phyloP scores from a whole-genome alignment of 2,797 vertebrate genomes.

The Chiropotes sagulatus region DNA sequence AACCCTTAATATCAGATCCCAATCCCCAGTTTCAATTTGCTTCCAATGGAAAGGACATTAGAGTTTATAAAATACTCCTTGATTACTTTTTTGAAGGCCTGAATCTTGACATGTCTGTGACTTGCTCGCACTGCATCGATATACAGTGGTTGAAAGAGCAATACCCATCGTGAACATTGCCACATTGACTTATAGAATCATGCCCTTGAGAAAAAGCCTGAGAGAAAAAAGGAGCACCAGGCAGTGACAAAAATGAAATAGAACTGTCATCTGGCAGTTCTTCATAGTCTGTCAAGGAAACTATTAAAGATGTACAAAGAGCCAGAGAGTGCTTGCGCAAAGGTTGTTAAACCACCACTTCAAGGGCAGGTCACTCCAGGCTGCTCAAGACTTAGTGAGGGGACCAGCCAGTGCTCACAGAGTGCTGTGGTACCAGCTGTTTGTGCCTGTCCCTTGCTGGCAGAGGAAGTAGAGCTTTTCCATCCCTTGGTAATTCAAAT shows the following conservation, averaged over 20 bases:
- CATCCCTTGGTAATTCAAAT: not conserved
- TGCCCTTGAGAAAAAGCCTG: conserved; percentile 86
- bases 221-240: conserved; percentile 80
- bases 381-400: conserved; percentile 74
- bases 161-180: conserved; percentile 80
- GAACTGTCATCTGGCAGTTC: conserved; percentile 87
- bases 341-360: conserved; percentile 84
- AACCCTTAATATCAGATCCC: conserved; percentile 71
- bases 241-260: conserved; percentile 88
- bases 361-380: conserved; percentile 85
- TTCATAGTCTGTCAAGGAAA: conserved; percentile 87
- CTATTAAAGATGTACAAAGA: conserved; percentile 86
- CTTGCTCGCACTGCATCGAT: conserved; percentile 70
- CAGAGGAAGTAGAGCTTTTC: not conserved
- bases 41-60: conserved; percentile 69
- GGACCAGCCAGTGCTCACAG: conserved; percentile 73
- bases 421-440: conserved; percentile 53
- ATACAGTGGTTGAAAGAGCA: conserved; percentile 81
- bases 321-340: conserved; percentile 82
- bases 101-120: conserved; percentile 71
- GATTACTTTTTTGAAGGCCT: conserved; percentile 78
- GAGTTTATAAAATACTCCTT: conserved; percentile 73
- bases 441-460: not conserved
- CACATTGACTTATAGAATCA: conserved; percentile 85
- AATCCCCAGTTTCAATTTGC: conserved; percentile 74